Percentiles rank a stretch among this genome's conserved stretches.
Conservation (phyloP, 2,797 vertebrate species). For the Gambusia yucatana region DNA sequence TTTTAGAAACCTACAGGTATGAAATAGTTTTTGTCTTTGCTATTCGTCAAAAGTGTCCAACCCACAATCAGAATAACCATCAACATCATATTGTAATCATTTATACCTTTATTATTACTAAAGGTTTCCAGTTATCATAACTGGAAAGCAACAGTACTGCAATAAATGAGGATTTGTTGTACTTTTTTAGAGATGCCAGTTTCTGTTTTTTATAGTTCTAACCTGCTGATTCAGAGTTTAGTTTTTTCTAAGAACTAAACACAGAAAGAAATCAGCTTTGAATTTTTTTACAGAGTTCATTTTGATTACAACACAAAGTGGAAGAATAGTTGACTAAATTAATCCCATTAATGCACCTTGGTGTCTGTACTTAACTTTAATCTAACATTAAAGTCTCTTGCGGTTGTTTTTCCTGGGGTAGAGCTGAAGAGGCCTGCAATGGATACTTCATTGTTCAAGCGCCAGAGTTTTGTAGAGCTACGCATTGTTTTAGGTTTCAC, state of each 20-base stretch:
- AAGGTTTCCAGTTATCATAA: background rate
- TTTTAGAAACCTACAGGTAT: constrained; percentile 1
- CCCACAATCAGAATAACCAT: background rate
- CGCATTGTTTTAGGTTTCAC: background rate
- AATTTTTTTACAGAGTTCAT: background rate
- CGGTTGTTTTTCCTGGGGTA: background rate
- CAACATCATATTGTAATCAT: background rate
- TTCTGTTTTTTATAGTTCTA: background rate
- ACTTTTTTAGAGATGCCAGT: background rate
- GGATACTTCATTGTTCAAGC: background rate
- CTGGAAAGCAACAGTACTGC: background rate
- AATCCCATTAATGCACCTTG: background rate
- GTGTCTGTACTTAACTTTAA: background rate
- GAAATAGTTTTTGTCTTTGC: constrained; percentile 16
- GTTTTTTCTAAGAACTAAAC: background rate
- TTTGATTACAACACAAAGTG: background rate
- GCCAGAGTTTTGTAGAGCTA: background rate
- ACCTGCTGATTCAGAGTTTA: background rate
- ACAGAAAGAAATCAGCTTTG: background rate
- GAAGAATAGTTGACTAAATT: background rate
- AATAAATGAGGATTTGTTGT: background rate
- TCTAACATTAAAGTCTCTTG: background rate
- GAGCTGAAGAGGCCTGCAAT: background rate
- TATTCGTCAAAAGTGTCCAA: background rate
- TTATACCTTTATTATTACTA: background rate